Base-by-base conservation (phyloP, 2,888 invertebrate species). In the Drosophila colorata region DNA sequence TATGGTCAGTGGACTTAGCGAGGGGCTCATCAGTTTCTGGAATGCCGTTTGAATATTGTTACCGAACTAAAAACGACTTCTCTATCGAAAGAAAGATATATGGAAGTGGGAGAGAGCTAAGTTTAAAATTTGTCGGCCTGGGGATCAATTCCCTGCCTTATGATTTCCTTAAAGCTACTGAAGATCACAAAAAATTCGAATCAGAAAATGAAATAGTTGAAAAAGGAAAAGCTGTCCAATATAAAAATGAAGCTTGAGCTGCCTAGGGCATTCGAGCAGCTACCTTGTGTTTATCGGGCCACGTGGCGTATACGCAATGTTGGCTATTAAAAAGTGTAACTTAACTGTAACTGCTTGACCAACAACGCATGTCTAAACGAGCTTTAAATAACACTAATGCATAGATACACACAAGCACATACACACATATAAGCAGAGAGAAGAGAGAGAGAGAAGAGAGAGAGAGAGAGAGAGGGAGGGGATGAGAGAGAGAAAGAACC, bases 321-420 rank as follows among this genome's bases (percentile, higher is more conserved):
- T 8, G n/a, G 8, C 18, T 14, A 31, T 31, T 23, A 35, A 43
- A 53, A 56, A 51, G 51, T 47, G 47, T 38, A 51, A 63, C 46
- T 25, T 14, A 59, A 66, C 46, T 33, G 1, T n/a, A n/a, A n/a
- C n/a, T n/a, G 43, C 6, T 38, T 48, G 67, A 40, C 23, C 60
- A 56, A 31, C 37, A 18, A 23, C 9, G 48, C 53, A 48, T 55
- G 68, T 51, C 63, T 51, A 63, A 46, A 13, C 28, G 23, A 65
- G 65, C 65, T 69, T 65, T 58, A 59, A 70, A 55, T 58, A 69
- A 70, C 49, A 40, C 33, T 43, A 47, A 69, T 23, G 41, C 23
- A 14, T 31, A 53, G 7, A 53, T 18, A 49, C 37, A 18, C 16
- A 14, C 25, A 13, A 35, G 13, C 25, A 38, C 46, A 37, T n/a